Evolutionary conservation across 2,113 vertebrate genomes (phyloP).

Genomic region (Corapipo altera): DNA sequence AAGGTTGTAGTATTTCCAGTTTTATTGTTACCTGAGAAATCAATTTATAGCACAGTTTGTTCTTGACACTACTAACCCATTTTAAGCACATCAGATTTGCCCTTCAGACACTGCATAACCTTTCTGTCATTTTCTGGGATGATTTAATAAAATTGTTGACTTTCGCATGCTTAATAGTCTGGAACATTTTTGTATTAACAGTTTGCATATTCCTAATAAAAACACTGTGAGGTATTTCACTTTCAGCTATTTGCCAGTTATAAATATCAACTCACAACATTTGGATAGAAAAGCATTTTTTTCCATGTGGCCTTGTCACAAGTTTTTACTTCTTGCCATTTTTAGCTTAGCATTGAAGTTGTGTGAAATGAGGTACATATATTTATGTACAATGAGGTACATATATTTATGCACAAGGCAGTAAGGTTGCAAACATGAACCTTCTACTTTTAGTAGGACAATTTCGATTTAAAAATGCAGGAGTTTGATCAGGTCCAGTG

Average conservation of each 20-base stretch:
- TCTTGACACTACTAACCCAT: slow-evolving; percentile 13
- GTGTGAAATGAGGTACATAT: not conserved
- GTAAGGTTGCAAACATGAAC: not conserved
- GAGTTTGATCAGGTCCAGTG: not conserved
- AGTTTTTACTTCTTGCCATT: not conserved
- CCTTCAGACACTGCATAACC: slow-evolving; percentile 43
- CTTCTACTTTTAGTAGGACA: not conserved
- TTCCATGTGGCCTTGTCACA: not conserved
- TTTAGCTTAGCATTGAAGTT: not conserved
- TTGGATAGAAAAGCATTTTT: not conserved
- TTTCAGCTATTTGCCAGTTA: slow-evolving; percentile 36
- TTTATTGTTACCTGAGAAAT: slow-evolving; percentile 14
- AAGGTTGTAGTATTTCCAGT: not conserved
- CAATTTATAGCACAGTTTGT: not conserved
- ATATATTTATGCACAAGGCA: not conserved
- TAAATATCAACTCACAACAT: slow-evolving; percentile 52
- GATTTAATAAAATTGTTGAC: slow-evolving; percentile 69
- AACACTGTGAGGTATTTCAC: slow-evolving; percentile 41
- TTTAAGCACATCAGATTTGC: slow-evolving; percentile 40
- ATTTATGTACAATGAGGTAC: not conserved
- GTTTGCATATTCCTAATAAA: slow-evolving; percentile 57
- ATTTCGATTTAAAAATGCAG: not conserved
- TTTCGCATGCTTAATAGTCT: slow-evolving; percentile 49
- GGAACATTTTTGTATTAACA: slow-evolving; percentile 58
- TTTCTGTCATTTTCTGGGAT: slow-evolving; percentile 54